Evolutionary conservation across 2,113 vertebrate genomes (phyloP).

Genomic region (Terrapene triunguis): DNA sequence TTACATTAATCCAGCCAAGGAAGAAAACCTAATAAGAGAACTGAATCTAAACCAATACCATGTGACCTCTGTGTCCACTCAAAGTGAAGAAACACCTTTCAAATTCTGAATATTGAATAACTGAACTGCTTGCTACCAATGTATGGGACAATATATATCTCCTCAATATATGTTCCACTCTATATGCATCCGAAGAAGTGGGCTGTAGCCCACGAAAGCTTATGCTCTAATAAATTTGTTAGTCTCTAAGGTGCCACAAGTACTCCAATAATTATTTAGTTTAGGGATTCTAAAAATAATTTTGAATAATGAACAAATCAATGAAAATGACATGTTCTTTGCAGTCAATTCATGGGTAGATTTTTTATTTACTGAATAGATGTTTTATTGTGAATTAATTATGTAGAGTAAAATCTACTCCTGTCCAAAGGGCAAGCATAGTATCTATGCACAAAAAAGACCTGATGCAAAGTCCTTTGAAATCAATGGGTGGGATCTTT

Average conservation of each 20-base stretch:
- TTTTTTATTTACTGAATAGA: neutral
- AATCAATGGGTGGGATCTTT: neutral
- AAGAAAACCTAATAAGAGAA: neutral
- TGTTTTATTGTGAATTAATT: neutral
- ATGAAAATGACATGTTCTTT: neutral
- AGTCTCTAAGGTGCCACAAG: too few species aligned
- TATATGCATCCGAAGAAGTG: too few species aligned
- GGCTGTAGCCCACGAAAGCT: too few species aligned
- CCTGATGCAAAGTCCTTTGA: neutral
- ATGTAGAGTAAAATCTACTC: rapidly evolving
- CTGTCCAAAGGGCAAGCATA: neutral
- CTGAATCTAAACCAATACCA: neutral
- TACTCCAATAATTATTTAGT: neutral
- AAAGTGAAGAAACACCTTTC: neutral
- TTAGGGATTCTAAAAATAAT: neutral
- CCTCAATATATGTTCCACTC: too few species aligned
- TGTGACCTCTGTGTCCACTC: neutral
- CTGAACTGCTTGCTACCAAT: neutral
- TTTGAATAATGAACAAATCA: neutral
- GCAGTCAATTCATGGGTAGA: neutral
- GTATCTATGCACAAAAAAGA: neutral
- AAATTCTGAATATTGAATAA: neutral
- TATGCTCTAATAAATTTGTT: too few species aligned
- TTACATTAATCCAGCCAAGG: neutral
- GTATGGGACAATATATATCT: neutral